Conservation (phyloP, 2,113 vertebrate species). For the Vulpes vulpes region DNA sequence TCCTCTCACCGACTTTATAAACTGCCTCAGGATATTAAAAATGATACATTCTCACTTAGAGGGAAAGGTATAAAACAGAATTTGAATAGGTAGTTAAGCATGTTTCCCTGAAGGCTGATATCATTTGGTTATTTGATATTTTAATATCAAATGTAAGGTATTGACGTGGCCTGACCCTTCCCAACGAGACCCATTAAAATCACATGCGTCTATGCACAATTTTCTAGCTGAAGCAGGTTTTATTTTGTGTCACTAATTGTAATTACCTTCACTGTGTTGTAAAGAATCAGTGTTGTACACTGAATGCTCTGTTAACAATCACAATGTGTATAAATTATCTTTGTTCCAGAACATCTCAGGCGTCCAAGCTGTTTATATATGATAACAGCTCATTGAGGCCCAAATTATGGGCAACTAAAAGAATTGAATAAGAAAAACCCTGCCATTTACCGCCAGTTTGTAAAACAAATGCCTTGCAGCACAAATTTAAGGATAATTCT, state of each 20-base stretch:
- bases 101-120: slow-evolving; percentile 50
- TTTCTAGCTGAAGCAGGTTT: background rate
- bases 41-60: slow-evolving; percentile 5
- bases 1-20: slow-evolving; percentile 36
- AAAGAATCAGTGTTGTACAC: slow-evolving; percentile 56
- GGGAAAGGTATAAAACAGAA: slow-evolving; percentile 22
- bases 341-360: slow-evolving; percentile 59
- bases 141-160: slow-evolving; percentile 51
- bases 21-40: slow-evolving; percentile 43
- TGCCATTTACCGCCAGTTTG: background rate
- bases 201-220: slow-evolving; percentile 17
- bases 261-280: slow-evolving; percentile 48
- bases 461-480: background rate
- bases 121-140: slow-evolving; percentile 51
- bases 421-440: background rate
- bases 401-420: slow-evolving; percentile 20
- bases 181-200: background rate
- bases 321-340: slow-evolving; percentile 51
- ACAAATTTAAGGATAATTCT: background rate
- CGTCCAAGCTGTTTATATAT: slow-evolving; percentile 20
- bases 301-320: slow-evolving; percentile 33
- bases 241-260: slow-evolving; percentile 9
- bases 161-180: background rate
- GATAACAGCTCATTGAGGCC: slow-evolving; percentile 42
- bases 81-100: slow-evolving; percentile 39